These are phyloP conservation scores for Acyrthosiphon pisum DNA, from an alignment of 1,140 invertebrate genomes.

Conservation along the genomic window DNA sequence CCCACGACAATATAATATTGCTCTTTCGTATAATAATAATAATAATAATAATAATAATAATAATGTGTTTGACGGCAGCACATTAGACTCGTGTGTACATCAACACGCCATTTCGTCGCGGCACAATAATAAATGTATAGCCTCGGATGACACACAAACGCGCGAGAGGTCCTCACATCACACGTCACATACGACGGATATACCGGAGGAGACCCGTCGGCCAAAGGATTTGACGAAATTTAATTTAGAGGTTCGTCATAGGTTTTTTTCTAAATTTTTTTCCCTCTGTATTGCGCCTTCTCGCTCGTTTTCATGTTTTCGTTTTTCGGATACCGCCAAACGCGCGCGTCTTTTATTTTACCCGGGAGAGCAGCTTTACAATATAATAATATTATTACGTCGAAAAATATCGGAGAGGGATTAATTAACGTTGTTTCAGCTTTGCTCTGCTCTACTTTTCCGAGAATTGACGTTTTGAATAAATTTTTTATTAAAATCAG, in stretches of 20 bases:
- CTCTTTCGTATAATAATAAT: not conserved
- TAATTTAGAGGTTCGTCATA: not conserved
- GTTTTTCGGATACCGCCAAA: not conserved
- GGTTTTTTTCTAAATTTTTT: not conserved
- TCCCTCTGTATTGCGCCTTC: not conserved
- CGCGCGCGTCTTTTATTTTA: not conserved
- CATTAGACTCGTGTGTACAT: not conserved
- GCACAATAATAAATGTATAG: not conserved
- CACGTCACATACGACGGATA: not conserved
- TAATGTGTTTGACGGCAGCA: not conserved
- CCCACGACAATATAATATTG: not conserved
- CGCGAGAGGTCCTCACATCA: not conserved
- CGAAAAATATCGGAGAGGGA: not conserved
- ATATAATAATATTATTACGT: not conserved
- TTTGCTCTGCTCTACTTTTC: not conserved
- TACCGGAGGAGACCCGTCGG: not conserved
- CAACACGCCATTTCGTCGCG: not conserved
- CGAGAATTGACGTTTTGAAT: not conserved
- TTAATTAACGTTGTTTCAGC: not conserved
- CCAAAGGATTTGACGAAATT: not conserved
- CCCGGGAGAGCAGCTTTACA: not conserved
- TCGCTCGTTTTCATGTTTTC: not conserved
- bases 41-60: not conserved
- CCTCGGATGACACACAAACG: not conserved
- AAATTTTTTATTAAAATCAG: not conserved